Conservation (phyloP, 2,797 vertebrate genomes). For the Carapus acus region DNA sequence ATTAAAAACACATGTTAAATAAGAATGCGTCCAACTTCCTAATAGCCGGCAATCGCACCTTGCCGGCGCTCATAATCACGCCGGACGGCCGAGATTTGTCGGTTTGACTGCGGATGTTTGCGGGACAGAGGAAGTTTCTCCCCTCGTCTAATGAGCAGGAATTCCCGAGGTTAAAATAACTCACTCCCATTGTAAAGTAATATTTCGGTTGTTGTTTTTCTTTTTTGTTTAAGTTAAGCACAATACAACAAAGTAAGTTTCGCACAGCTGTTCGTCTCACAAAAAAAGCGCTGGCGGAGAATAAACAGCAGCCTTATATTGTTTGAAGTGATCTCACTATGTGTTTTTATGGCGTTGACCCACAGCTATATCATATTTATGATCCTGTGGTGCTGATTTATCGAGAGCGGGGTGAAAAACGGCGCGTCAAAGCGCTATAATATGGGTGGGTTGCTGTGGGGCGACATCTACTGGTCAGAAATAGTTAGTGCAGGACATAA, state of each 20-base stretch:
- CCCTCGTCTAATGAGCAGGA: constrained; percentile 53
- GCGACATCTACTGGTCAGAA: constrained; percentile 37
- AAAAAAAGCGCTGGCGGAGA: not conserved
- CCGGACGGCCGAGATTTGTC: not conserved
- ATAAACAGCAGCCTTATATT: not conserved
- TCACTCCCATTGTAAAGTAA: constrained; percentile 25
- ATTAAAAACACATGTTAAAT: not conserved
- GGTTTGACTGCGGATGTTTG: constrained; percentile 61
- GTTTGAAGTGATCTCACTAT: not conserved
- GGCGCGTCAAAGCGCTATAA: constrained; percentile 10
- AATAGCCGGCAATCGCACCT: not conserved
- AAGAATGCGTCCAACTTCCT: not conserved
- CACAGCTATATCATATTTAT: no score
- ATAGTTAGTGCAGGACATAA: not conserved
- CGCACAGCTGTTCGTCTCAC: not conserved
- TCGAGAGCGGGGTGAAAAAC: not conserved
- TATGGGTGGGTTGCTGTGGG: constrained; percentile 8
- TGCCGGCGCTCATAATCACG: not conserved
- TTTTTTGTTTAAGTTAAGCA: not conserved
- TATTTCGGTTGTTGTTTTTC: not conserved
- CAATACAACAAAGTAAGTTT: not conserved
- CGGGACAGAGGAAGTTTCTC: constrained; percentile 47
- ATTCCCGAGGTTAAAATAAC: constrained; percentile 49
- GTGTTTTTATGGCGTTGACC: not conserved
- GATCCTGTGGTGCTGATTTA: not conserved